Evolutionary conservation across 2,888 invertebrate species (phyloP), one percentile per base, ranked within the genome.

Genomic region (Apantesis nais): DNA sequence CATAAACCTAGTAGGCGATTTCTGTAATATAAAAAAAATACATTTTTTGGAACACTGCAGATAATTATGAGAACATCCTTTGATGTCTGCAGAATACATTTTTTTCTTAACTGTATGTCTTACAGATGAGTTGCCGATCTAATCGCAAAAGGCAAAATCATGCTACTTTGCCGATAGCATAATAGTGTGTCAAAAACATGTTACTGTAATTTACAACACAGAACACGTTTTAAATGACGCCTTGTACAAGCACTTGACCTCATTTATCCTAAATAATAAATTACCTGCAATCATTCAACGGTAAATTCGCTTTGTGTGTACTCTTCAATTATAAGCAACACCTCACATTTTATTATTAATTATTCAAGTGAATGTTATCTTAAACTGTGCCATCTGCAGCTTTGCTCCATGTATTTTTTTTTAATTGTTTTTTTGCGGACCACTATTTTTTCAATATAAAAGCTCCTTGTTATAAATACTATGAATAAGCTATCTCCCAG

Each of bases 211-310:
- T 62, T 62, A 37, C 52, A 52, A 62, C 19, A 39, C 25, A 12
- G 22, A 52, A 22, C 52, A 25, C 19, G 29, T 37, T 62, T 52
- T 52, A 62, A 62, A 62, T 52, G 22, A 11, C 19, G 39, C 44
- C 55, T 67, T 63, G 55, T 66, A 55, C 29, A 70, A 55, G 41
- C 41, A 67, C 63, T 71, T 70, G 70, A 66, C 70, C 55, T 55
- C 39, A 31, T 66, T 66, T 44, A 48, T 41, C 22, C 29, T 41
- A 52, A 37, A 39, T 61, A 83, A 68, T 72, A 55, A 34, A n/a
- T 62, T 55, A 60, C 60, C 19, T 25, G 63, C 58, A 60, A 60
- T 67, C 66, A 62, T 25, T 67, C 66, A 67, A 58, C 44, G 44
- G 14, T 63, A 34, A 55, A 34, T 0, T n/a, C 14, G 16, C 55